A percentile compares a stretch with the other conserved stretches of the same genome.
phyloP scores from a whole-genome alignment of 2,113 vertebrate genomes.

The Brienomyrus brachyistius region DNA sequence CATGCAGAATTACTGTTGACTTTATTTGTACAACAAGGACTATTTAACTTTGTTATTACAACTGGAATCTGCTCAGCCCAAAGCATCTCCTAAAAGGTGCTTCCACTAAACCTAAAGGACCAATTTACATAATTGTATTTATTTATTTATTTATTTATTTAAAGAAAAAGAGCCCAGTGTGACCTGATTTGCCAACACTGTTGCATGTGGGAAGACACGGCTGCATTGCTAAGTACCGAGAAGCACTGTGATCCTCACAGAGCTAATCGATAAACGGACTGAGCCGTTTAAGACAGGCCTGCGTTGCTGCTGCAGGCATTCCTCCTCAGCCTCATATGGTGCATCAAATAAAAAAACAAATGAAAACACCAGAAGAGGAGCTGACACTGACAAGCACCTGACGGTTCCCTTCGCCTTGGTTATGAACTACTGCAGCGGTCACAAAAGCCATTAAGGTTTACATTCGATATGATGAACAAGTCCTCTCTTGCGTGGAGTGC shows the following conservation, averaged over 20 bases:
- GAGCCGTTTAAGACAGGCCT: background rate
- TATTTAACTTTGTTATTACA: slow-evolving; percentile 40
- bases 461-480: background rate
- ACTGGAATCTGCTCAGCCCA: slow-evolving; percentile 31
- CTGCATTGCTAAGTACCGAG: background rate
- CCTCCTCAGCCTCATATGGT: background rate
- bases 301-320: background rate
- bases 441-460: background rate
- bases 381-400: background rate
- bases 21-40: slow-evolving; percentile 38
- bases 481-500: background rate
- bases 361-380: background rate
- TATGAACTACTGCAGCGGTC: background rate
- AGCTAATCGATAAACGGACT: background rate
- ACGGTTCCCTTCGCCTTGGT: background rate
- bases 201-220: background rate
- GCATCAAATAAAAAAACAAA: background rate
- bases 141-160: slow-evolving; percentile 3
- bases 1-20: slow-evolving; percentile 30
- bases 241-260: background rate
- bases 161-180: background rate
- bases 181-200: background rate
- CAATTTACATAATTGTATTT: slow-evolving; percentile 26
- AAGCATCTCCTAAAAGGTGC: slow-evolving; percentile 31
- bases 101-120: slow-evolving; percentile 37